Conservation (phyloP, 1,140 invertebrate genomes). For the Drosophila varians region DNA sequence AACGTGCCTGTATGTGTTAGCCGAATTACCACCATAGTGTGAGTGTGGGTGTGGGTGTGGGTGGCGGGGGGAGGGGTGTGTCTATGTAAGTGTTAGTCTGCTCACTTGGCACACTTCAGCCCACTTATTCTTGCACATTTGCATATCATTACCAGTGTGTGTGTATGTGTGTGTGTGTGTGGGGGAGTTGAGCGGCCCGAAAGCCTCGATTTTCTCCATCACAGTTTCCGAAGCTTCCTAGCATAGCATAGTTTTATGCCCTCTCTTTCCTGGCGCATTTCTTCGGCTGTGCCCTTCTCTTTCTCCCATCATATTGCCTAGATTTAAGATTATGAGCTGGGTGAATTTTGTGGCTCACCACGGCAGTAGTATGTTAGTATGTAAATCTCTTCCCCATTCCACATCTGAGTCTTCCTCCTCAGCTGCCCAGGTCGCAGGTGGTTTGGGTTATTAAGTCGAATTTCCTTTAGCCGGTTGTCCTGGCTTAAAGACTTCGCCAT, state of each 20-base stretch:
- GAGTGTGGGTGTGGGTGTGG: not conserved
- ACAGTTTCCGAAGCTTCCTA: conserved; percentile 8
- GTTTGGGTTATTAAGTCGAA: conserved; percentile 63
- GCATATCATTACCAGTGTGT: conserved; percentile 72
- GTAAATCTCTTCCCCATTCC: conserved; percentile 60
- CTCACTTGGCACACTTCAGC: conserved; percentile 61
- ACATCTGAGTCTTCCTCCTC: conserved; percentile 1
- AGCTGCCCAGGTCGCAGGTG: conserved; percentile 54
- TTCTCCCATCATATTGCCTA: conserved; percentile 64
- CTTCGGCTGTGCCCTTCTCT: not conserved
- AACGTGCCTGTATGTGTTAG: not conserved
- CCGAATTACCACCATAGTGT: not conserved
- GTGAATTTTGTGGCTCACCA: conserved; percentile 71
- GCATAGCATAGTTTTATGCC: conserved; percentile 42
- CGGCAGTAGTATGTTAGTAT: conserved; percentile 63
- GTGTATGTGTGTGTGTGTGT: conserved; percentile 38
- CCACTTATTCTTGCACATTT: conserved; percentile 77
- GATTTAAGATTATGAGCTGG: conserved; percentile 79
- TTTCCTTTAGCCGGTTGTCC: conserved; percentile 22
- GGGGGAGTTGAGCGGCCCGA: conserved; percentile 31
- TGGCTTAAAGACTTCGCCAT: conserved; percentile 38
- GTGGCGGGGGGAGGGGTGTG: conserved; percentile 2
- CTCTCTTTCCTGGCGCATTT: not conserved
- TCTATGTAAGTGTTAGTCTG: conserved; percentile 35
- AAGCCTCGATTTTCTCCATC: conserved; percentile 41